These are phyloP conservation scores for Tadarida brasiliensis DNA, from an alignment of 2,797 vertebrate species.

Conservation along the genomic window DNA sequence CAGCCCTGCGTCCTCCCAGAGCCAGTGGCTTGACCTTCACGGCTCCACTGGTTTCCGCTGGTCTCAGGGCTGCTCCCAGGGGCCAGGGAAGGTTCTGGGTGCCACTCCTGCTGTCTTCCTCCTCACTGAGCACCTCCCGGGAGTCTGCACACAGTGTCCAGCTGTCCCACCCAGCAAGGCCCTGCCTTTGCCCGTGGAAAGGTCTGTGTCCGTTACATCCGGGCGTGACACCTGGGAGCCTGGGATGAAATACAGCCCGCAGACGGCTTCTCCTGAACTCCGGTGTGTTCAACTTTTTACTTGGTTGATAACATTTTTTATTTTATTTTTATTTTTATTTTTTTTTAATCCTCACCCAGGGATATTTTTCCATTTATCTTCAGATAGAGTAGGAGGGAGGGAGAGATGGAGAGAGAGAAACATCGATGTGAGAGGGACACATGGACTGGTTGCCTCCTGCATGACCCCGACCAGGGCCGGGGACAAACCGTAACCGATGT, in stretches of 20 bases:
- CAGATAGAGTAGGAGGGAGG: too few species aligned
- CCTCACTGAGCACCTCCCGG: background rate
- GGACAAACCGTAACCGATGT: too few species aligned
- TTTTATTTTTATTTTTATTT: too few species aligned
- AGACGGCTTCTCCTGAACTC: background rate
- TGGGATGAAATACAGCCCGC: background rate
- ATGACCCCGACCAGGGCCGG: too few species aligned
- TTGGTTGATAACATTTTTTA: conserved; percentile 17
- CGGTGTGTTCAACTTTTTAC: background rate
- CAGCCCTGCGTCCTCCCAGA: background rate
- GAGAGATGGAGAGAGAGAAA: too few species aligned
- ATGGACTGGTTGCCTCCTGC: too few species aligned
- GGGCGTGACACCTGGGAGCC: background rate
- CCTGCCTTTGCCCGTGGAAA: background rate
- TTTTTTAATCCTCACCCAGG: background rate
- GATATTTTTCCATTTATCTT: too few species aligned
- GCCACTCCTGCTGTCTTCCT: background rate
- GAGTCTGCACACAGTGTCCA: background rate
- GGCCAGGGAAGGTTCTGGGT: background rate
- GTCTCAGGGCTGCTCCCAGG: background rate
- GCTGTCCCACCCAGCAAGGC: too few species aligned
- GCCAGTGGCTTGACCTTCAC: too few species aligned
- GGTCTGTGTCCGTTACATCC: background rate
- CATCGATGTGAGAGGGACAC: too few species aligned
- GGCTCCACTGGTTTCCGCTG: background rate